Conservation (phyloP, 2,113 vertebrate genomes). For the Mola mola region DNA sequence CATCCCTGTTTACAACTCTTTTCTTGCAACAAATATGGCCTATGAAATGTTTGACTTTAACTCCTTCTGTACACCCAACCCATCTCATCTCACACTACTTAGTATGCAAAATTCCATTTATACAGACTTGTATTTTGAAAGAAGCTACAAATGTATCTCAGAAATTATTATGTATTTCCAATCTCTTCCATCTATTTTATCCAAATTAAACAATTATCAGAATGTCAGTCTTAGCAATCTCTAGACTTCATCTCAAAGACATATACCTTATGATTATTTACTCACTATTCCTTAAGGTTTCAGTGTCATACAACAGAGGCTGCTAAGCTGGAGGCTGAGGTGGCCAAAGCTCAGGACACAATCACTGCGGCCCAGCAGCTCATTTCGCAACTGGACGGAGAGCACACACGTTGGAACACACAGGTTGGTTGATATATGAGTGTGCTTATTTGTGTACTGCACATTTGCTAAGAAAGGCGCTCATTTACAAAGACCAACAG, state of each 20-base stretch:
- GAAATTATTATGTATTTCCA: not conserved
- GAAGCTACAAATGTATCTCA: not conserved
- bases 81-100: not conserved
- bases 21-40: too few species aligned
- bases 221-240: too few species aligned
- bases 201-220: not conserved
- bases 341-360: constrained; percentile 93
- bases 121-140: too few species aligned
- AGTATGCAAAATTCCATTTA: too few species aligned
- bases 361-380: constrained; percentile 90
- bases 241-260: not conserved
- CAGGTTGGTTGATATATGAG: constrained; percentile 84
- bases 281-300: constrained; percentile 82
- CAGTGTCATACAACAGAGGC: constrained; percentile 94
- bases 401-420: constrained; percentile 93
- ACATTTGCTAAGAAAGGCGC: constrained; percentile 41
- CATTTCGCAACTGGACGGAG: constrained; percentile 91
- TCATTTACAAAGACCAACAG: constrained; percentile 60
- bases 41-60: too few species aligned
- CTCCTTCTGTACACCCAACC: too few species aligned
- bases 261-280: not conserved
- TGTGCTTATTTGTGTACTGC: constrained; percentile 33
- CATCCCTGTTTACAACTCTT: too few species aligned
- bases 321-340: constrained; percentile 93
- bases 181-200: not conserved